These are phyloP conservation scores for Epistrophe eligans DNA, from an alignment of 2,888 invertebrate genomes.

Conservation along the genomic window DNA sequence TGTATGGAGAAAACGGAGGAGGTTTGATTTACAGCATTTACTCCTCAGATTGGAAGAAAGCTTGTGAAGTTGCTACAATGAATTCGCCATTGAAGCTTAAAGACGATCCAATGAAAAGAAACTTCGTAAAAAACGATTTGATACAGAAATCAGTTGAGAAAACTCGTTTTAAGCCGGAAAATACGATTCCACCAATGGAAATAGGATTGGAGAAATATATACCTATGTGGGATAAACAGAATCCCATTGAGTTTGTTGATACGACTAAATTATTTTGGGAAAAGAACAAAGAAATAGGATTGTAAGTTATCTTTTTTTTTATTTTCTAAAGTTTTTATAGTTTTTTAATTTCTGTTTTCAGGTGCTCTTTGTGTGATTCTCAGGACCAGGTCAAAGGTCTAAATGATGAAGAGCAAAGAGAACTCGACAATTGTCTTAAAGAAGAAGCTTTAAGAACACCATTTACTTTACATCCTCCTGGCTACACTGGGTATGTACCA, in stretches of 20 bases:
- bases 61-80: conserved; percentile 17
- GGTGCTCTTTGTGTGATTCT: conserved; percentile 54
- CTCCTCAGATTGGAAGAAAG: conserved; percentile 76
- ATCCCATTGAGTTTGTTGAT: conserved; percentile 67
- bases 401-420: conserved; percentile 44
- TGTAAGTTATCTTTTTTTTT: conserved; percentile 29
- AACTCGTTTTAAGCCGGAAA: not conserved
- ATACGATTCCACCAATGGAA: conserved; percentile 43
- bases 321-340: not conserved
- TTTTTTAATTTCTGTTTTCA: not conserved
- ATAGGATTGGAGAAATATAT: conserved; percentile 55
- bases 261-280: conserved; percentile 72
- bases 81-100: conserved; percentile 53
- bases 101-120: not conserved
- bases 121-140: conserved; percentile 45
- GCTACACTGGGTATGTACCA: conserved; percentile 73
- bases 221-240: conserved; percentile 64
- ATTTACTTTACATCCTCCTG: conserved; percentile 62
- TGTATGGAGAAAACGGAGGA: conserved; percentile 55
- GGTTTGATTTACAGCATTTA: conserved; percentile 75
- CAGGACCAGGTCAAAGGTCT: conserved; percentile 28
- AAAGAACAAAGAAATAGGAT: conserved; percentile 36
- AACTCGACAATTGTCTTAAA: conserved; percentile 43
- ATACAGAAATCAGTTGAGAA: conserved; percentile 37
- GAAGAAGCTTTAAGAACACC: conserved; percentile 61